Evolutionary conservation across 2,113 vertebrate genomes (phyloP), one percentile per base, ranked within the genome.

Genomic region (Cyprinus carpio): DNA sequence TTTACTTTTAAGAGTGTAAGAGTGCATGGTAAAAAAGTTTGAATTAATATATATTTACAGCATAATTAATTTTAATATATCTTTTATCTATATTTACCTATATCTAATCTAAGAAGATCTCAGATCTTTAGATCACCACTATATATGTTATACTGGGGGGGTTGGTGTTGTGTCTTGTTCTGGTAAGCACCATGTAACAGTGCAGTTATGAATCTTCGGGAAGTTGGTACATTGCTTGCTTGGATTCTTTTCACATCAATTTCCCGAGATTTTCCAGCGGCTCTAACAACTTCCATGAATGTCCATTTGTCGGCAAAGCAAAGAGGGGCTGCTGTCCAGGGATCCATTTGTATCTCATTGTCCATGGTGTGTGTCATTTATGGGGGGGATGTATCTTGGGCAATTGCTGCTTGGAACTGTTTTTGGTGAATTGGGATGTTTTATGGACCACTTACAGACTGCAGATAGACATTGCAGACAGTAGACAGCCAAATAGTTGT

Each of bases 301-400:
- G 58, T 80, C 77, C 56, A 80, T 80, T 80, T 80, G 20, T 43
- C n/a, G 4, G 34, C 23, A 62, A n/a, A n/a, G n/a, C n/a, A n/a
- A 60, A 27, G 58, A 25, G 4, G 34, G 34, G 6, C n/a, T 62
- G 58, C 9, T 23, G 77, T 80, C 77, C 77, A 80, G 25, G 43
- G 77, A 80, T 80, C 77, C 77, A 64, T 80, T 64, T 80, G 76
- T 34, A 60, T 79, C 76, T 79, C 34, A 31, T 23, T 40, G 20
- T 62, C 31, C 76, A 62, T 79, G 6, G n/a, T n/a, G 29, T 58
- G 56, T 79, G 56, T 64, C 77, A 62, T 80, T 80, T 80, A n/a
- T n/a, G n/a, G n/a, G n/a, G n/a, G n/a, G n/a, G n/a, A 80, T 80
- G 58, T 37, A 37, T 58, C 49, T 18, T 34, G 18, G 75, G 6